Percentiles rank a stretch among this genome's conserved stretches.
Evolutionary conservation across 2,888 invertebrate genomes (phyloP).

Genomic region (Esperia sulphurella): DNA sequence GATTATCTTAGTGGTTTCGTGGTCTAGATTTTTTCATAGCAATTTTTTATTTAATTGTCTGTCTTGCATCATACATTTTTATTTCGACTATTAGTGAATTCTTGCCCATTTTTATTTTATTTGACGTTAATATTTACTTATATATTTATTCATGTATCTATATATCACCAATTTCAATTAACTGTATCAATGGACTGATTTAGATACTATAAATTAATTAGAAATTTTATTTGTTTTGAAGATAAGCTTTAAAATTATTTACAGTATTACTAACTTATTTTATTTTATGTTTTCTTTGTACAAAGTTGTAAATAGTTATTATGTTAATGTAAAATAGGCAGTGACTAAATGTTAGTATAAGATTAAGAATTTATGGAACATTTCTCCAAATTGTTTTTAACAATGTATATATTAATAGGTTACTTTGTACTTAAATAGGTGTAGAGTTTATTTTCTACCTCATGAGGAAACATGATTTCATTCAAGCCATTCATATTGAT

Average conservation of each 20-base stretch:
- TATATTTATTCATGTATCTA: neutral
- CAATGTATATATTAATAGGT: conserved; percentile 21
- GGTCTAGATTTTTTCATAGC: too few relatives aligned
- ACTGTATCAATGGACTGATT: conserved; percentile 47
- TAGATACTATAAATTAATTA: conserved; percentile 31
- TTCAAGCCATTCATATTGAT: conserved; percentile 25
- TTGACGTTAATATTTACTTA: neutral
- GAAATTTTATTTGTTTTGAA: conserved; percentile 33
- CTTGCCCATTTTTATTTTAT: neutral
- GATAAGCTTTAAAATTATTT: conserved; percentile 72
- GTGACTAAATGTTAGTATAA: neutral
- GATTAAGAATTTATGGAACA: conserved; percentile 11
- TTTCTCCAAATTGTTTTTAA: conserved; percentile 14
- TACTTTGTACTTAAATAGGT: conserved; percentile 34
- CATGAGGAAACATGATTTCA: conserved; percentile 47
- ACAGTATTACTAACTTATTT: conserved; percentile 78
- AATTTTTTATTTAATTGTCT: too few relatives aligned
- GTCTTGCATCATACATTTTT: too few relatives aligned
- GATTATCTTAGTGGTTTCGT: too few relatives aligned
- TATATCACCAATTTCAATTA: conserved; percentile 5
- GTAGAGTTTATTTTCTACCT: conserved; percentile 66
- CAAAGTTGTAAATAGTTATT: conserved; percentile 64
- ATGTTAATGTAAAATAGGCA: conserved; percentile 36
- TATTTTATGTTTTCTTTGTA: conserved; percentile 54
- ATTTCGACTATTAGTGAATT: neutral